These are phyloP conservation scores for Plodia interpunctella DNA, from an alignment of 1,140 invertebrate species.

Conservation along the genomic window DNA sequence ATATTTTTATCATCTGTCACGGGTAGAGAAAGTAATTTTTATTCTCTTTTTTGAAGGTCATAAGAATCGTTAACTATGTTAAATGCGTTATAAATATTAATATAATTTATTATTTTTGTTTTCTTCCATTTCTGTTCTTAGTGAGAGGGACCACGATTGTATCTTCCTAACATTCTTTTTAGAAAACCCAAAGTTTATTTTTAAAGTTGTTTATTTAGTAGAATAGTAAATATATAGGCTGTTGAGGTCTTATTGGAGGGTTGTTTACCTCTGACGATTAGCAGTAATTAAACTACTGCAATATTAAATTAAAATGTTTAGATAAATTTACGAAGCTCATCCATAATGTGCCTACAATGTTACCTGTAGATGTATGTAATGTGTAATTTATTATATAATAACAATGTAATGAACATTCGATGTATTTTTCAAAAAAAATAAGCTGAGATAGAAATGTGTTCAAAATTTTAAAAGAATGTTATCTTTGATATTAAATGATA, in stretches of 20 bases:
- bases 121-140: constrained; percentile 25
- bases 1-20: constrained; percentile 35
- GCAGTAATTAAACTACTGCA: background rate
- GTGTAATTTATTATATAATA: constrained; percentile 41
- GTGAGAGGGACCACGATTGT: constrained; percentile 51
- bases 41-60: constrained; percentile 8
- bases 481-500: constrained; percentile 66
- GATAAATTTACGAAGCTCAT: constrained; percentile 57
- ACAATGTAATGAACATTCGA: background rate
- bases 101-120: constrained; percentile 29
- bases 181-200: constrained; percentile 70
- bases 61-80: constrained; percentile 21
- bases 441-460: constrained; percentile 66
- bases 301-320: constrained; percentile 16
- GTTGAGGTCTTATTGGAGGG: background rate
- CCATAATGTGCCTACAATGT: constrained; percentile 73
- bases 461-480: constrained; percentile 53
- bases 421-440: constrained; percentile 20
- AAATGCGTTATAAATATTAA: constrained; percentile 33
- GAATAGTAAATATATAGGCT: constrained; percentile 25
- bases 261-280: background rate
- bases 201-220: constrained; percentile 60
- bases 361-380: constrained; percentile 69
- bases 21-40: constrained; percentile 32
- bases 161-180: constrained; percentile 58